Percentiles rank a stretch among this genome's conserved stretches.
Conservation (phyloP, 1,140 invertebrate species). For the Lanistes nyassanus region DNA sequence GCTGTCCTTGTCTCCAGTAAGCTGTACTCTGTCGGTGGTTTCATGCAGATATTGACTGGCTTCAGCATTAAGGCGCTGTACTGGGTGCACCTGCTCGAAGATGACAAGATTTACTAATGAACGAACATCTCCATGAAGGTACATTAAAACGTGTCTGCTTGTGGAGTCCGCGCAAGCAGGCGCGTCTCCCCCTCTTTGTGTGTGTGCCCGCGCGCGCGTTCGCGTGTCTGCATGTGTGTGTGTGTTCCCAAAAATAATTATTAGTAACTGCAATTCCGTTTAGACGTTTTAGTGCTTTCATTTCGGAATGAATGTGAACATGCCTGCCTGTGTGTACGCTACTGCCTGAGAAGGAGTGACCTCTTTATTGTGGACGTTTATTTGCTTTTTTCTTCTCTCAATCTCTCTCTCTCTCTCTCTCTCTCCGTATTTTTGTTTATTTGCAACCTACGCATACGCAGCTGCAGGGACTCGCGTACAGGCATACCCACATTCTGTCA, state of each 20-base stretch:
- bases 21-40: too few relatives aligned
- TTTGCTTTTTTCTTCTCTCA: neutral
- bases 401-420: constrained; percentile 5
- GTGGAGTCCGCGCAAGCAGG: too few relatives aligned
- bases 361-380: neutral
- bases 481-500: neutral
- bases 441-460: neutral
- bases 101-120: neutral
- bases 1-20: too few relatives aligned
- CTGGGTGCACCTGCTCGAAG: neutral
- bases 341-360: neutral
- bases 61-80: too few relatives aligned
- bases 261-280: too few relatives aligned
- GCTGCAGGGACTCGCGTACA: neutral
- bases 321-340: neutral
- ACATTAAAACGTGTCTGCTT: too few relatives aligned
- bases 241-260: too few relatives aligned
- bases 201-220: neutral
- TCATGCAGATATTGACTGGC: too few relatives aligned
- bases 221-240: constrained; percentile 7
- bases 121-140: neutral
- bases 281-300: too few relatives aligned
- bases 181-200: neutral
- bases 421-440: constrained; percentile 4
- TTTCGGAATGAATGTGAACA: too few relatives aligned